Conservation (phyloP, 1,140 invertebrate genomes). For the Chrysopa pallens region DNA sequence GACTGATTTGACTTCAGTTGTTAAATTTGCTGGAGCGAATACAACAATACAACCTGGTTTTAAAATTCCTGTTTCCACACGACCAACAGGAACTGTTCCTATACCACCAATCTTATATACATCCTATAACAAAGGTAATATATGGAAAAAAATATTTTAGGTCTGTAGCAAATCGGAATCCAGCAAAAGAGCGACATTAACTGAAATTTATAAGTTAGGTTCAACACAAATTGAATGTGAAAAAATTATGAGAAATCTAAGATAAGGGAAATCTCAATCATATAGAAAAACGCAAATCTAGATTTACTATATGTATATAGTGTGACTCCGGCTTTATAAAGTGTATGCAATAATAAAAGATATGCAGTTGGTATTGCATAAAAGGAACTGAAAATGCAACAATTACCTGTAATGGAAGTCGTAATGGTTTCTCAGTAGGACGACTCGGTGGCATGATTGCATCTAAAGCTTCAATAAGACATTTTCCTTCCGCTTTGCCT, state of each 20-base stretch:
- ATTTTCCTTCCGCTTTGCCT: conserved; percentile 66
- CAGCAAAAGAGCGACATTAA: too few relatives aligned
- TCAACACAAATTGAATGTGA: too few relatives aligned
- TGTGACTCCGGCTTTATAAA: too few relatives aligned
- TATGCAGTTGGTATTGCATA: too few relatives aligned
- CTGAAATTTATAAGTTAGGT: too few relatives aligned
- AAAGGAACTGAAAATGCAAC: not conserved
- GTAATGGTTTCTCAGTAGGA: conserved; percentile 77
- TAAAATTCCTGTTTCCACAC: conserved; percentile 88
- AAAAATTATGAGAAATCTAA: too few relatives aligned
- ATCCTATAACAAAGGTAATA: conserved; percentile 44
- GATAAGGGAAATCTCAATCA: too few relatives aligned
- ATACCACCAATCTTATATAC: conserved; percentile 99
- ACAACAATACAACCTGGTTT: conserved; percentile 89
- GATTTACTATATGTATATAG: too few relatives aligned
- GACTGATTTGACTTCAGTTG: conserved; percentile 91
- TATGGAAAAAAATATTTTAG: too few relatives aligned
- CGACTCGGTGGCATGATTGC: conserved; percentile 68
- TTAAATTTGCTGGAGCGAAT: conserved; percentile 73
- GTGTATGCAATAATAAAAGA: too few relatives aligned
- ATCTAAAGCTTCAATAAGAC: conserved; percentile 75
- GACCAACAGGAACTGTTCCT: conserved; percentile 91
- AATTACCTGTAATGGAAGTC: conserved; percentile 62
- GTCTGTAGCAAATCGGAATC: too few relatives aligned
- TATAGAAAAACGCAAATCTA: too few relatives aligned